phyloP scores from a whole-genome alignment of 2,113 vertebrate genomes.

The Xerus inauris region DNA sequence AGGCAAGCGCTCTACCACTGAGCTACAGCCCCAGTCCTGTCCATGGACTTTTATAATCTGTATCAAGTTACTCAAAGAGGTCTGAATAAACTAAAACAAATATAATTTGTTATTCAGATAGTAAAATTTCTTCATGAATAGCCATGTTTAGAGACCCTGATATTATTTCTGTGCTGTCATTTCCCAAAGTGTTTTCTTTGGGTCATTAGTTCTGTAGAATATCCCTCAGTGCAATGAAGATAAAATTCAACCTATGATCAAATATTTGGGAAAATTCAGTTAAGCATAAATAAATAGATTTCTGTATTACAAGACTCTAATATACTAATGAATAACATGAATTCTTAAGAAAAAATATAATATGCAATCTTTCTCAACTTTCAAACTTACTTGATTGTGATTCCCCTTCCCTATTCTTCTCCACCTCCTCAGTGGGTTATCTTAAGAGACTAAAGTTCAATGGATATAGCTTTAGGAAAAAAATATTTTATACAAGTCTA shows the following conservation, averaged over 20 bases:
- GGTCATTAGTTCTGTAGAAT: not conserved
- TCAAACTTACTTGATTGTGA: not conserved
- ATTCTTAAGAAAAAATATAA: not conserved
- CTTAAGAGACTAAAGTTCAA: not conserved
- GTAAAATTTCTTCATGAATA: not conserved
- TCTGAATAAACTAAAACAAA: not conserved
- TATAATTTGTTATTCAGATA: not conserved
- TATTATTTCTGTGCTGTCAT: not conserved
- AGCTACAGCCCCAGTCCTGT: no score
- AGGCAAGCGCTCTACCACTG: no score
- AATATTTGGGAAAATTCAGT: not conserved
- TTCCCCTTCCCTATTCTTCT: not conserved
- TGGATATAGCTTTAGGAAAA: not conserved
- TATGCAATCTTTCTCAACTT: not conserved
- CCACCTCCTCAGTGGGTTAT: not conserved
- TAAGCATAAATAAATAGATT: not conserved
- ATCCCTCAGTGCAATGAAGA: not conserved
- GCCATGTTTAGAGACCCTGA: not conserved
- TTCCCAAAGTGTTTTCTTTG: not conserved
- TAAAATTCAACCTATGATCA: constrained; percentile 6
- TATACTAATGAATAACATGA: not conserved
- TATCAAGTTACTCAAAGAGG: not conserved
- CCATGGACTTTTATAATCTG: not conserved
- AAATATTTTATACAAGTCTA: not conserved
- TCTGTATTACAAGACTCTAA: constrained; percentile 10